Evolutionary conservation across 2,797 vertebrate genomes (phyloP).

Genomic region (Pseudotriccus pelzelni): DNA sequence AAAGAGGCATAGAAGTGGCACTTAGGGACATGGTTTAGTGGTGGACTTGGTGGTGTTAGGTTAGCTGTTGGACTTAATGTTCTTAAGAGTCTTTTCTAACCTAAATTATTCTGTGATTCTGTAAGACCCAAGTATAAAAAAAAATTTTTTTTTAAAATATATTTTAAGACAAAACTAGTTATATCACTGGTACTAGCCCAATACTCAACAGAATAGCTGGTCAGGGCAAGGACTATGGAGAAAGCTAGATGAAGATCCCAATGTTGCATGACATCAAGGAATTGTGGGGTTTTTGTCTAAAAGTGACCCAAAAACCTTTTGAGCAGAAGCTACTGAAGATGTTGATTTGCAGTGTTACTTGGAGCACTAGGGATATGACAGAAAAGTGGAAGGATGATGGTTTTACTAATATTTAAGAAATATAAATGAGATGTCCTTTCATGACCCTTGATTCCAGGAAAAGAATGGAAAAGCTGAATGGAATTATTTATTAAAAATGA

Average conservation of each 20-base stretch:
- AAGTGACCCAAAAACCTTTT: neutral
- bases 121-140: neutral
- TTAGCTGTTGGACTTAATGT: neutral
- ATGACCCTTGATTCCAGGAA: neutral
- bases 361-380: neutral
- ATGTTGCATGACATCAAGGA: neutral
- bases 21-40: neutral
- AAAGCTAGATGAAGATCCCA: neutral
- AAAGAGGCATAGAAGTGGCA: neutral
- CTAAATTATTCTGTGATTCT: neutral
- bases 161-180: neutral
- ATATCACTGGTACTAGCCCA: neutral
- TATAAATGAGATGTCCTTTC: neutral
- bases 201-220: neutral
- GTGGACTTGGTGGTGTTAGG: neutral
- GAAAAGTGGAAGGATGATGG: neutral
- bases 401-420: neutral
- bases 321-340: neutral
- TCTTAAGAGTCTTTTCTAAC: neutral
- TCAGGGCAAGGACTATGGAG: neutral
- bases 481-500: neutral
- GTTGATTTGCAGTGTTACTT: neutral
- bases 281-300: neutral
- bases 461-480: neutral
- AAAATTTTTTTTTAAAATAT: neutral